phyloP scores from a whole-genome alignment of 2,113 vertebrate genomes.

The Sapajus apella region DNA sequence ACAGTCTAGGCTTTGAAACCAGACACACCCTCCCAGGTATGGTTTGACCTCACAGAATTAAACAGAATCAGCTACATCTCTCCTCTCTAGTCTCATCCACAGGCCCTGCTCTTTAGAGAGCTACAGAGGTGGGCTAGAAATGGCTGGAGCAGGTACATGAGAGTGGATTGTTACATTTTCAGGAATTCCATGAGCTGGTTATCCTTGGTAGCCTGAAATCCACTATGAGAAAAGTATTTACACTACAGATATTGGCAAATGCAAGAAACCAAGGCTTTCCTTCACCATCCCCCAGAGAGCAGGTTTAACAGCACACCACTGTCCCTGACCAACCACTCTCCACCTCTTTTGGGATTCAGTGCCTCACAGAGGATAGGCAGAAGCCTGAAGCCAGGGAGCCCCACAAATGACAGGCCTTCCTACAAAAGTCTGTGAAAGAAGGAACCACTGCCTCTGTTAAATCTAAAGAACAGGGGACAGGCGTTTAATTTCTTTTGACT shows the following conservation, averaged over 20 bases:
- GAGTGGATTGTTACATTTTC: neutral
- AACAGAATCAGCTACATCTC: neutral
- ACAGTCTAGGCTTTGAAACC: neutral
- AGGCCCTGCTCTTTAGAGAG: neutral
- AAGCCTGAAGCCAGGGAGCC: neutral
- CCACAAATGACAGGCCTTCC: neutral
- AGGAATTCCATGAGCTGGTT: neutral
- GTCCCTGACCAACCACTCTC: neutral
- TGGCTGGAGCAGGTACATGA: too few species aligned
- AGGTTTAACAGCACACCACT: neutral
- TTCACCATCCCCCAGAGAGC: neutral
- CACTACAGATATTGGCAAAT: neutral
- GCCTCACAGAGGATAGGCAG: neutral
- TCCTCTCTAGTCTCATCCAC: accelerated
- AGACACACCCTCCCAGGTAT: neutral
- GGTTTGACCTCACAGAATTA: neutral
- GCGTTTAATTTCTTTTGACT: neutral
- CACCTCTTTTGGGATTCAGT: neutral
- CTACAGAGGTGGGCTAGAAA: neutral
- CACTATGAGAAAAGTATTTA: neutral
- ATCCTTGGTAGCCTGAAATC: neutral
- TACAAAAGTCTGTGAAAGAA: neutral
- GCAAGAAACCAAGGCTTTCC: neutral
- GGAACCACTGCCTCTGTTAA: neutral
- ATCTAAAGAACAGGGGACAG: neutral